A percentile compares a stretch with the other conserved stretches of the same genome.
Conservation (phyloP, 1,140 invertebrate genomes). For the Prorops nasuta region DNA sequence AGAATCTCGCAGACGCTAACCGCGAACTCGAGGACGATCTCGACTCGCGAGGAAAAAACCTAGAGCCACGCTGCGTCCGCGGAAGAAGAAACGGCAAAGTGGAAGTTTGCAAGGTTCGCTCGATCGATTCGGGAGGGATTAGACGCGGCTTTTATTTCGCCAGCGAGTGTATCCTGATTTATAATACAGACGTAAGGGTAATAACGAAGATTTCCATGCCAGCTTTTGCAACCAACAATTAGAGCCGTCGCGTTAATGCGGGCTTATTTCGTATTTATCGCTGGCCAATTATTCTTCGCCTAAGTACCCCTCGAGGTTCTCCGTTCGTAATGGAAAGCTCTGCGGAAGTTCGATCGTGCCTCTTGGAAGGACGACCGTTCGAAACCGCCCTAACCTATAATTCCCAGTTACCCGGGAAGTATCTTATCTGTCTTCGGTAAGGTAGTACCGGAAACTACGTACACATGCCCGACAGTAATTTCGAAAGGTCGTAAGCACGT, state of each 20-base stretch:
- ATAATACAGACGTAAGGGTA: too few species aligned
- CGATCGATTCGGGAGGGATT: slow-evolving; percentile 10
- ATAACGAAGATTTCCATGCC: too few species aligned
- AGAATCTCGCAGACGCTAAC: too few species aligned
- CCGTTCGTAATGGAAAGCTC: slow-evolving; percentile 6
- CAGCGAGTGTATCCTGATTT: too few species aligned
- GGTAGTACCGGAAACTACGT: slow-evolving; percentile 28
- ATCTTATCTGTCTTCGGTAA: slow-evolving; percentile 30
- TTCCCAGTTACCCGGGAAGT: slow-evolving; percentile 26
- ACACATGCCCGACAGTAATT: slow-evolving; percentile 23
- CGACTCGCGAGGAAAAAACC: too few species aligned
- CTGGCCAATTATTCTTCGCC: slow-evolving; percentile 19
- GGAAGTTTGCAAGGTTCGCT: too few species aligned
- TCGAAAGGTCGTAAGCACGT: slow-evolving; percentile 16
- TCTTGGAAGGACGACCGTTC: slow-evolving; percentile 19
- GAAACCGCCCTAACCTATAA: slow-evolving; percentile 21
- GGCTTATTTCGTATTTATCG: slow-evolving; percentile 21
- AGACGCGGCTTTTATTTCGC: too few species aligned
- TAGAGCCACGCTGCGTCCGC: too few species aligned
- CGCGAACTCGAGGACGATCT: too few species aligned
- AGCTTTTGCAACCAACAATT: not conserved
- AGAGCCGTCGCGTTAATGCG: slow-evolving; percentile 5
- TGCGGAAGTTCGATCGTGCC: slow-evolving; percentile 24
- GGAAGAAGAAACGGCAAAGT: too few species aligned
- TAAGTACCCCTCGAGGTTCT: slow-evolving; percentile 12